Evolutionary conservation across 1,140 invertebrate species (phyloP), one percentile per base, ranked within the genome.

Genomic region (Papilio machaon): DNA sequence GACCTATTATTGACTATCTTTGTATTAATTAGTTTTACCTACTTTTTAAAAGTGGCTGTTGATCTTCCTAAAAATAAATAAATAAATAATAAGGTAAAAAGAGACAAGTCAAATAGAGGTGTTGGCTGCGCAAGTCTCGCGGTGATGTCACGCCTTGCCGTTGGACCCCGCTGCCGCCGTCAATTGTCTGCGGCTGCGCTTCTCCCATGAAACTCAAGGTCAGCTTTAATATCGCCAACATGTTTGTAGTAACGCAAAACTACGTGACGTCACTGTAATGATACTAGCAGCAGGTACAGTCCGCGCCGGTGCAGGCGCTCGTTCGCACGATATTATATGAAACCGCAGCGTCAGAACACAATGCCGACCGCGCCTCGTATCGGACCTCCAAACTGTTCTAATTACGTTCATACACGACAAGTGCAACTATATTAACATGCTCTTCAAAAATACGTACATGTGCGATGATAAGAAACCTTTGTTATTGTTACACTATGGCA

Each of bases 291-390:
- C 35, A 15, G 2, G 35, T 43, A 43, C 38, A 7, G 3, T 43
- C 38, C 4, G 38, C 38, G 0, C 13, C 0, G 10, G 11, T 30
- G 60, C 23, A 11, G 64, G 11, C 64, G 13, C 64, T 35, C 11
- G 30, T 70, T 70, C 64, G 15, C 64, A 70, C 64, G 64, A 70
- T 70, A 70, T 70, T 70, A 70, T 70, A 11, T 70, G 23, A 70
- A 70, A 70, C 64, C 64, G 64, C 60, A 67, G 30, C 64, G 64
- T 70, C 64, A 67, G 60, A 64, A 64, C 60, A 67, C 64, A 81
- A 82, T 49, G 80, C 82, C 67, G 80, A 17, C 64, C 64, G 64
- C 64, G 38, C 23, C 35, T 19, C 54, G 52, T 70, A 79, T 13
- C 2, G 19, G 4, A 15, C 10, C 11, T 35, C 11, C 11, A 15